A percentile compares a stretch with the other conserved stretches of the same genome.
These are phyloP conservation scores for Drusus annulatus DNA, from an alignment of 1,140 invertebrate species.

Conservation along the genomic window DNA sequence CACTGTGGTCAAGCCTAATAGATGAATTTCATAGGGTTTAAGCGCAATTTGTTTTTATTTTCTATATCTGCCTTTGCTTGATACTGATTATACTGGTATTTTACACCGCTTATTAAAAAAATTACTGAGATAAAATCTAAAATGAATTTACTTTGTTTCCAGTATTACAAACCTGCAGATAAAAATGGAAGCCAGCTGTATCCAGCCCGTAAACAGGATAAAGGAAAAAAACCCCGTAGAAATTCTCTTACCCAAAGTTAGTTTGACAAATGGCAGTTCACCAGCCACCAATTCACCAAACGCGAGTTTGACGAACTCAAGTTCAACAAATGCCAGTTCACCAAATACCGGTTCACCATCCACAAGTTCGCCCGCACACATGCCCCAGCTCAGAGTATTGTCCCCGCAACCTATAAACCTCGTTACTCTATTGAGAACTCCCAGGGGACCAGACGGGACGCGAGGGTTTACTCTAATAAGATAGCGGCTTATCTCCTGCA, in stretches of 20 bases:
- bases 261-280: neutral
- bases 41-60: too few species aligned
- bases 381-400: conserved; percentile 47
- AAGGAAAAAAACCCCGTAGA: conserved; percentile 52
- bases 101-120: too few species aligned
- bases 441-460: conserved; percentile 72
- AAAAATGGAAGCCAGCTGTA: conserved; percentile 50
- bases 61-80: too few species aligned
- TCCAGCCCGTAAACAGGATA: conserved; percentile 43
- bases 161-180: conserved; percentile 51
- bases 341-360: too few species aligned
- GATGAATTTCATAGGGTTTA: too few species aligned
- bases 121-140: too few species aligned
- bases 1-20: too few species aligned
- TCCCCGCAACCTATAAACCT: conserved; percentile 40
- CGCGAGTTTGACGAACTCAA: too few species aligned
- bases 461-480: conserved; percentile 72
- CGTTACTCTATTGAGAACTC: conserved; percentile 71
- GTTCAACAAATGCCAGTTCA: too few species aligned
- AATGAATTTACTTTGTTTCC: neutral
- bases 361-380: too few species aligned
- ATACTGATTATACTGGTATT: too few species aligned
- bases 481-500: conserved; percentile 65
- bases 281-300: too few species aligned
- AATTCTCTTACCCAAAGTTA: neutral